Conservation (phyloP, 2,797 vertebrate species). For the Betta splendens region DNA sequence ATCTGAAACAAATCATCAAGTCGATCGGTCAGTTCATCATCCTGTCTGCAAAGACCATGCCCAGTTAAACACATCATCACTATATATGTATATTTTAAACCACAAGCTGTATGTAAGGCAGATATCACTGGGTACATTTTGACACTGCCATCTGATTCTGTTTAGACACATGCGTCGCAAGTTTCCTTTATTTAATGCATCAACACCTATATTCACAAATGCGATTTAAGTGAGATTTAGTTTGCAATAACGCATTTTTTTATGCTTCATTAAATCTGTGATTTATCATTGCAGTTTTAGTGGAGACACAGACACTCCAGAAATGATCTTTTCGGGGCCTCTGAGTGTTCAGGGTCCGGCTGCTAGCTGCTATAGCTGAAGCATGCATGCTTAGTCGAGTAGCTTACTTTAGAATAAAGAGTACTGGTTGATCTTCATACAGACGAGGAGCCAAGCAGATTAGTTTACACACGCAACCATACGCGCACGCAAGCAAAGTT, state of each 20-base stretch:
- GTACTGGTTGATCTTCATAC: slow-evolving; percentile 58
- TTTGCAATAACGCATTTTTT: slow-evolving; percentile 18
- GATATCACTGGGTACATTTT: slow-evolving; percentile 36
- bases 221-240: slow-evolving; percentile 17
- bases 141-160: slow-evolving; percentile 35
- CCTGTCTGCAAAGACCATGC: slow-evolving; percentile 31
- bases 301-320: slow-evolving; percentile 25
- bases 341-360: slow-evolving; percentile 32
- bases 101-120: slow-evolving; percentile 44
- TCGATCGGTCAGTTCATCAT: slow-evolving; percentile 40
- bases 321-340: slow-evolving; percentile 41
- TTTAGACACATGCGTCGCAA: slow-evolving; percentile 17
- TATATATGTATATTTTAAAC: slow-evolving; percentile 21
- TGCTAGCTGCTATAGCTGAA: slow-evolving; percentile 52
- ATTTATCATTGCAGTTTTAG: slow-evolving; percentile 40
- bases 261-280: slow-evolving; percentile 15
- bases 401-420: slow-evolving; percentile 63
- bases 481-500: slow-evolving; percentile 54
- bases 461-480: slow-evolving; percentile 53
- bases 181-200: slow-evolving; percentile 25
- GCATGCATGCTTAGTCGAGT: slow-evolving; percentile 74
- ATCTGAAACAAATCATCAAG: slow-evolving; percentile 41
- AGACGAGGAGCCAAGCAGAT: slow-evolving; percentile 67
- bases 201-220: slow-evolving; percentile 20
- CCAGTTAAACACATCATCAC: slow-evolving; percentile 26